Evolutionary conservation across 2,797 vertebrate species (phyloP).

Genomic region (Scyliorhinus canicula): DNA sequence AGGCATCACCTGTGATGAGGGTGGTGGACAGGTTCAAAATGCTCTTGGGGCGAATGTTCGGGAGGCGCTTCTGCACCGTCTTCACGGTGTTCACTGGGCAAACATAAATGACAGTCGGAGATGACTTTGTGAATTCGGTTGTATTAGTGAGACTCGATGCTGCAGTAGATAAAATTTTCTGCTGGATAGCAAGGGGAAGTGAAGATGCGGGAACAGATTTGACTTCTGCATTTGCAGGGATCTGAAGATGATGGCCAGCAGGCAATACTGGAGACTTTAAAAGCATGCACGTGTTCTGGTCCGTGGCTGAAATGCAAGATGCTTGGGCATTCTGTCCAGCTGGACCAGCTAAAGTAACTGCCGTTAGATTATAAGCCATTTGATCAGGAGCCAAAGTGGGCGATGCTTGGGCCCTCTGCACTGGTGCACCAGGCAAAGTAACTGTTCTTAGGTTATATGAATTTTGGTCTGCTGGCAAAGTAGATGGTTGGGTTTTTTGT

Average conservation of each 20-base stretch:
- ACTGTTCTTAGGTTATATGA: background rate
- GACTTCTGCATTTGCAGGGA: conserved; percentile 62
- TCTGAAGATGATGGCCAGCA: conserved; percentile 61
- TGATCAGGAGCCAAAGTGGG: background rate
- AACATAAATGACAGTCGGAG: conserved; percentile 55
- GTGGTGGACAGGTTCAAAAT: conserved; percentile 43
- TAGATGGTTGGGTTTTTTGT: background rate
- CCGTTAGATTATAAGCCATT: background rate
- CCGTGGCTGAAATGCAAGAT: background rate
- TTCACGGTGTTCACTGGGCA: conserved; percentile 63
- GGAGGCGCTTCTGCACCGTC: conserved; percentile 47
- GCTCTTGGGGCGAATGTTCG: conserved; percentile 47
- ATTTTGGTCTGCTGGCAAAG: background rate
- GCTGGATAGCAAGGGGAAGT: conserved; percentile 57
- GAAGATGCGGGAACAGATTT: conserved; percentile 58
- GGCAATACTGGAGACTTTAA: conserved; percentile 50
- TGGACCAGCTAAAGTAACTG: background rate
- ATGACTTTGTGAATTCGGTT: conserved; percentile 47
- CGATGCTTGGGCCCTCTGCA: background rate
- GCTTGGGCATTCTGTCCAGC: background rate
- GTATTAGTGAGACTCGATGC: conserved; percentile 45
- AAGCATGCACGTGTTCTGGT: conserved; percentile 33
- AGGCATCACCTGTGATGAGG: conserved; percentile 39
- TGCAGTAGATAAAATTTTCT: conserved; percentile 56
- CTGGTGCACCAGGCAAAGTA: background rate